Conservation (phyloP, 2,888 invertebrate genomes). For the Bursaphelenchus okinawaensis region DNA sequence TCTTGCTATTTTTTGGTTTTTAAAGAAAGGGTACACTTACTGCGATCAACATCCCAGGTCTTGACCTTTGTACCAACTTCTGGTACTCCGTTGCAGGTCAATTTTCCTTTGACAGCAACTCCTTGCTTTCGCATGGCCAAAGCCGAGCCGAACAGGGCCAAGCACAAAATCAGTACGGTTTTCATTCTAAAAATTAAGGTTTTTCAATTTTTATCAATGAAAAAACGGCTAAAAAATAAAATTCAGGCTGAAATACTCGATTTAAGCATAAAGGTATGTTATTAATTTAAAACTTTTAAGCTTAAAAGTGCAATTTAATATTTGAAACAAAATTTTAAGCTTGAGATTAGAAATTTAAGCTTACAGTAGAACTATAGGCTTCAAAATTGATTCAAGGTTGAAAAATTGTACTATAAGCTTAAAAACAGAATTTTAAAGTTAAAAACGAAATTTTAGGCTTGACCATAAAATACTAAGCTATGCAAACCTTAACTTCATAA, state of each 20-base stretch:
- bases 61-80: conserved; percentile 13
- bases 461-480: too few relatives aligned
- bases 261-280: too few relatives aligned
- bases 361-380: too few relatives aligned
- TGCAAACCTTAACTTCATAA: too few relatives aligned
- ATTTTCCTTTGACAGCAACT: conserved; percentile 17
- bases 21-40: conserved; percentile 9
- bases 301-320: background rate
- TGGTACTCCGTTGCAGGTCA: conserved; percentile 13
- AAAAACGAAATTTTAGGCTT: too few relatives aligned
- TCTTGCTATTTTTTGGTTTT: too few relatives aligned
- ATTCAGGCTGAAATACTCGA: too few relatives aligned
- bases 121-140: conserved; percentile 14
- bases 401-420: too few relatives aligned
- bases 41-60: conserved; percentile 18
- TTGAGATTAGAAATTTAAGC: conserved; percentile 11
- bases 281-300: background rate
- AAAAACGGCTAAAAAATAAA: too few relatives aligned
- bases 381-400: too few relatives aligned
- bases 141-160: background rate
- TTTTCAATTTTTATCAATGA: too few relatives aligned
- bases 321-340: background rate
- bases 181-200: background rate
- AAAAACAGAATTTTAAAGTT: too few relatives aligned
- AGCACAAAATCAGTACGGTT: background rate